phyloP scores from a whole-genome alignment of 2,113 vertebrate genomes.

The Nycticryphes semicollaris region DNA sequence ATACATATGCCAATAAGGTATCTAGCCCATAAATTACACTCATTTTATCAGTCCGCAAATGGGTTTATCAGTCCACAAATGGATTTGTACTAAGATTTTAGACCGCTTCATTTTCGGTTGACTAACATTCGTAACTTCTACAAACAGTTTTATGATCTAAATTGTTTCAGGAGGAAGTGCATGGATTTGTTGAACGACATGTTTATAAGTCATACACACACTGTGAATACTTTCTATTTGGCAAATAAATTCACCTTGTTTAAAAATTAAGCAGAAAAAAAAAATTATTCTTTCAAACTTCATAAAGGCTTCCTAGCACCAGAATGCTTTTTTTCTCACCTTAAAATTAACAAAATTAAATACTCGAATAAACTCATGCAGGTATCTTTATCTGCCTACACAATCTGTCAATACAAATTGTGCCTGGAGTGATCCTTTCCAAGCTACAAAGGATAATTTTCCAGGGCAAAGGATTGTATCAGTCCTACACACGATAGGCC shows the following conservation, averaged over 20 bases:
- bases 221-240: constrained; percentile 10
- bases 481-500: fast-evolving
- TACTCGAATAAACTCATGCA: background rate
- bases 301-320: background rate
- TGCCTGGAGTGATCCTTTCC: background rate
- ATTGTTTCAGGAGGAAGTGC: constrained; percentile 40
- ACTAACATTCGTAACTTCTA: constrained; percentile 47
- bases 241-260: constrained; percentile 14
- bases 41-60: constrained; percentile 72
- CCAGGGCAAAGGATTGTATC: background rate
- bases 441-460: background rate
- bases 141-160: constrained; percentile 54
- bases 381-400: background rate
- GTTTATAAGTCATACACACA: background rate
- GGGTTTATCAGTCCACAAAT: constrained; percentile 66
- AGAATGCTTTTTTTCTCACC: background rate
- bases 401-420: background rate
- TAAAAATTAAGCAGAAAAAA: background rate
- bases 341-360: background rate
- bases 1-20: constrained; percentile 65
- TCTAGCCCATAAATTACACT: constrained; percentile 51
- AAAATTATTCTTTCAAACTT: background rate
- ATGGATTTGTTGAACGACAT: constrained; percentile 5
- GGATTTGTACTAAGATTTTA: constrained; percentile 52
- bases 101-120: constrained; percentile 44